Evolutionary conservation across 2,113 vertebrate genomes (phyloP).

Genomic region (Tachysurus vachellii): DNA sequence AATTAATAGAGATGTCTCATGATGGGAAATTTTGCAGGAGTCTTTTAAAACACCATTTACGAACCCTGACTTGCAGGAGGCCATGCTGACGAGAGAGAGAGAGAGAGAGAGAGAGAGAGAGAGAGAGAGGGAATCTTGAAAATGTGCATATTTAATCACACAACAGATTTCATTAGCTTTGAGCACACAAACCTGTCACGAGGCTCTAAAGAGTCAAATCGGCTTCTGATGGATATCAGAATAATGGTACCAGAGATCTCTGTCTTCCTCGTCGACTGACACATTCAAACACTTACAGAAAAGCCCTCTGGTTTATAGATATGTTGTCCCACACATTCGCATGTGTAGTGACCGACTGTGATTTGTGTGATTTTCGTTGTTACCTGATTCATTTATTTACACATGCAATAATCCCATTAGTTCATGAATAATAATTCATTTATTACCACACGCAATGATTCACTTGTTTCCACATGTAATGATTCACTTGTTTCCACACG

Average conservation of each 20-base stretch:
- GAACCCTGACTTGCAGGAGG: slow-evolving; percentile 15
- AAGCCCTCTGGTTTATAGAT: background rate
- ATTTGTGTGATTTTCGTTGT: background rate
- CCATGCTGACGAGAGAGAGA: slow-evolving; percentile 7
- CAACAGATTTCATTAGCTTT: slow-evolving; percentile 27
- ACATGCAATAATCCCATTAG: background rate
- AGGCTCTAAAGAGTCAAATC: background rate
- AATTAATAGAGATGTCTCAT: slow-evolving; percentile 52
- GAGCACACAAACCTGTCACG: slow-evolving; percentile 5
- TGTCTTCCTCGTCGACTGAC: background rate
- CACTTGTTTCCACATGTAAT: background rate
- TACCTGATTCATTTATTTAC: background rate
- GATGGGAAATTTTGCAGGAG: slow-evolving; percentile 43
- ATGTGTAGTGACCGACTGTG: background rate
- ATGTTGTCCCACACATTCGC: background rate
- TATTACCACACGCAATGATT: background rate
- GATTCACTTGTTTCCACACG: background rate
- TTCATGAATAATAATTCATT: background rate
- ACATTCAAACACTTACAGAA: background rate
- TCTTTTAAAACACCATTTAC: slow-evolving; percentile 49
- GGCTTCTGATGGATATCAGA: background rate
- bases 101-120: background rate
- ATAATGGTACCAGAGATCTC: background rate
- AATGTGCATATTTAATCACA: slow-evolving; percentile 8
- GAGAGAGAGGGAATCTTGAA: background rate